These are phyloP conservation scores for Orbicella faveolata DNA, from an alignment of 64 coral and sea anemone species.

Conservation along the genomic window DNA sequence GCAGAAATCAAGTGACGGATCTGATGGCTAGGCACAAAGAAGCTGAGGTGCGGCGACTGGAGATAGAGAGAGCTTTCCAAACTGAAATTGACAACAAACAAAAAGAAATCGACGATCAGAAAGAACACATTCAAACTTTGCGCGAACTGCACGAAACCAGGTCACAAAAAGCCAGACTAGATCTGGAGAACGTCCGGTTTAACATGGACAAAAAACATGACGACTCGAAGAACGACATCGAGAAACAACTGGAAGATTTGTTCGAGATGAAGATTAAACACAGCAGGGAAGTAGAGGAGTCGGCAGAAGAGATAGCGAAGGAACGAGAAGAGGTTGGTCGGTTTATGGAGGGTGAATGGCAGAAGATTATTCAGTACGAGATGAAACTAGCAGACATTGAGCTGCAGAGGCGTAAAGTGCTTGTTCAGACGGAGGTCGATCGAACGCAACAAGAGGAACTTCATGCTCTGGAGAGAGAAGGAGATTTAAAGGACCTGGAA, in stretches of 20 bases:
- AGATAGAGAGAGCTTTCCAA: constrained; percentile 77
- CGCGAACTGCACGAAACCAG: constrained; percentile 60
- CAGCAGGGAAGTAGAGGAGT: background rate
- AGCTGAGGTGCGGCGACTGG: constrained; percentile 76
- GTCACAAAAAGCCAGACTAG: constrained; percentile 54
- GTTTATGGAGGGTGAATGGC: constrained; percentile 84
- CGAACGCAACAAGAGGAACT: constrained; percentile 57
- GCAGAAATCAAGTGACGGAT: constrained; percentile 72
- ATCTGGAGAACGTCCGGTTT: constrained; percentile 48
- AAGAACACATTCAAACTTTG: constrained; percentile 67
- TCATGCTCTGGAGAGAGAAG: constrained; percentile 58
- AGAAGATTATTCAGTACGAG: constrained; percentile 77
- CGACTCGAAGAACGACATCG: constrained; percentile 47
- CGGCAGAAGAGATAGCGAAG: constrained; percentile 36
- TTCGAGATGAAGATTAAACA: constrained; percentile 32
- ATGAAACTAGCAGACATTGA: constrained; percentile 83
- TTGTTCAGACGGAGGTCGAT: constrained; percentile 66
- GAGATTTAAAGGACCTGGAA: constrained; percentile 72
- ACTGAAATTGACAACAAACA: constrained; percentile 79
- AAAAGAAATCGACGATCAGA: constrained; percentile 89
- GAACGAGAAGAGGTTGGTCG: constrained; percentile 49
- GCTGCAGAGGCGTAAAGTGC: constrained; percentile 52
- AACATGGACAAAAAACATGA: constrained; percentile 56
- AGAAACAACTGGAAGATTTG: constrained; percentile 60
- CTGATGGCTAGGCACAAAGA: constrained; percentile 89